phyloP scores from a whole-genome alignment of 2,797 vertebrate genomes.

The Phrynocephalus guinanensis region DNA sequence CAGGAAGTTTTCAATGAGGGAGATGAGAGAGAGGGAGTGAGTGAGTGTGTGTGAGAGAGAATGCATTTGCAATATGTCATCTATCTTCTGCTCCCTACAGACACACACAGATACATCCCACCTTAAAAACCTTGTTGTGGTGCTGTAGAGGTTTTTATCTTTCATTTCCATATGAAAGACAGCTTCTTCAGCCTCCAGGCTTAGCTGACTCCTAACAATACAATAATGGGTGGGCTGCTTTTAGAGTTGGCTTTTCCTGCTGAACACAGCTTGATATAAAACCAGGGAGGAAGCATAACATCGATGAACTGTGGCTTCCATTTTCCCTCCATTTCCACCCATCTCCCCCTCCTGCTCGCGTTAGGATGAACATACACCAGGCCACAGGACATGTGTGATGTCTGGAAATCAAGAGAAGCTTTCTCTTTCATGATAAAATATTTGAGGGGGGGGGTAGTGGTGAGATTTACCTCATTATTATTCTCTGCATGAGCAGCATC shows the following conservation, averaged over 20 bases:
- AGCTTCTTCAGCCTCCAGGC: neutral
- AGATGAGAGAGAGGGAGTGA: neutral
- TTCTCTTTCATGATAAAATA: neutral
- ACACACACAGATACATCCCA: fast-evolving
- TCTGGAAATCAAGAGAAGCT: neutral
- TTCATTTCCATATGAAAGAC: neutral
- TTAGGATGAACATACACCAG: neutral
- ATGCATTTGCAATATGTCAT: conserved; percentile 63
- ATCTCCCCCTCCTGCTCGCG: fast-evolving
- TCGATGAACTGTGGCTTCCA: neutral
- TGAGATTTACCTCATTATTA: conserved; percentile 15
- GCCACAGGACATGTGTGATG: neutral
- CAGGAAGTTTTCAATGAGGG: neutral
- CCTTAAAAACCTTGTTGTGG: neutral
- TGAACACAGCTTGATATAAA: neutral
- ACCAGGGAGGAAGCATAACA: neutral
- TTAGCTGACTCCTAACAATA: neutral
- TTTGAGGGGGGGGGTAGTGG: too few relatives aligned
- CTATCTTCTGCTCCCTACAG: neutral
- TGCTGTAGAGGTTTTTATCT: neutral
- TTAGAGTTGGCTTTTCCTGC: neutral
- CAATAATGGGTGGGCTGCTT: neutral
- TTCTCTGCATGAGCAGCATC: neutral
- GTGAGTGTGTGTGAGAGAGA: neutral
- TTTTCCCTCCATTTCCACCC: neutral